Percentiles rank a stretch among this genome's conserved stretches.
Conservation (phyloP, 1,140 invertebrate species). For the Zaprionus nigranus region DNA sequence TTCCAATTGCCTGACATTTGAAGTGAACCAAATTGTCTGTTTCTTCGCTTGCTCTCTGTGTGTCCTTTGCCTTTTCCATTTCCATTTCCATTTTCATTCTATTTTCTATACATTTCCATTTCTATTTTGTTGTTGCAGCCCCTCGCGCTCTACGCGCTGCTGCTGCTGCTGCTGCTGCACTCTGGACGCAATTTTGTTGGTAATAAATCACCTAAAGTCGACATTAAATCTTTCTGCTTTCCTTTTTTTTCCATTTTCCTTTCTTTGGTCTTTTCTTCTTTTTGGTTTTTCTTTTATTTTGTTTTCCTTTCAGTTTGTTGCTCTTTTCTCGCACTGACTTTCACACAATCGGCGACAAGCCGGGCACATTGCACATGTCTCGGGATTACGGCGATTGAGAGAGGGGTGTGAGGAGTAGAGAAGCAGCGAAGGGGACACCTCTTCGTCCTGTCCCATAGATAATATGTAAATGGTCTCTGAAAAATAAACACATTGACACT, state of each 20-base stretch:
- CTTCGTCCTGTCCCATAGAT: conserved; percentile 13
- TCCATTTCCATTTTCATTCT: conserved; percentile 75
- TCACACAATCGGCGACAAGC: conserved; percentile 64
- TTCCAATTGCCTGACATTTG: conserved; percentile 28
- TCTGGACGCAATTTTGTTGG: conserved; percentile 84
- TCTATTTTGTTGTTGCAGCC: conserved; percentile 52
- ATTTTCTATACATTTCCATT: conserved; percentile 70
- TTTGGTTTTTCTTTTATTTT: conserved; percentile 28
- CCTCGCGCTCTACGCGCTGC: conserved; percentile 16
- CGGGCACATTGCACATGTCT: conserved; percentile 65
- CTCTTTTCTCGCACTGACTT: conserved; percentile 56
- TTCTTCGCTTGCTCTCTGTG: conserved; percentile 52
- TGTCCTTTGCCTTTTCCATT: conserved; percentile 52
- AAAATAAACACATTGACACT: conserved; percentile 57
- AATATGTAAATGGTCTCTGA: conserved; percentile 33
- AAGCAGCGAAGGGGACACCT: not conserved
- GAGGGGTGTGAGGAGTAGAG: conserved; percentile 5
- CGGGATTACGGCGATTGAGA: conserved; percentile 51
- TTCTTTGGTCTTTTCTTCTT: conserved; percentile 40
- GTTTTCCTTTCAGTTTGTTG: conserved; percentile 40
- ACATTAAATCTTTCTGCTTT: conserved; percentile 82
- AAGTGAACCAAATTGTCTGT: conserved; percentile 70
- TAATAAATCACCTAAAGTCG: conserved; percentile 84
- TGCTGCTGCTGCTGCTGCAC: conserved; percentile 24
- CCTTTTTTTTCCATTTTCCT: conserved; percentile 35